Base-by-base conservation (phyloP, 2,797 vertebrate species). In the Etheostoma perlongum region DNA sequence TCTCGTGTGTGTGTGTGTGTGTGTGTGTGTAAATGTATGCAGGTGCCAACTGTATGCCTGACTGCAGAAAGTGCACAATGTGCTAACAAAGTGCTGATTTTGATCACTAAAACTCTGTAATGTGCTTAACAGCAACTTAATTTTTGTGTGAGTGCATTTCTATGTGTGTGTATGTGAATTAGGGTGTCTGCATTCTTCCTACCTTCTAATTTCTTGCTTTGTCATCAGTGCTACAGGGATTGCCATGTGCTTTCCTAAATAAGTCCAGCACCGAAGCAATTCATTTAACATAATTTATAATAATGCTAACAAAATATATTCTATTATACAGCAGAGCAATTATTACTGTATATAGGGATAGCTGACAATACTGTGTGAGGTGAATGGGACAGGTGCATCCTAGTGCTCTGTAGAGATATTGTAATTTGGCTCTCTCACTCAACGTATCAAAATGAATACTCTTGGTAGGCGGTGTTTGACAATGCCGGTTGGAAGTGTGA, bases 1-100 rank as follows among this genome's bases (percentile, higher is more conserved):
- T 23, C 21, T 23, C 21, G 21, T 23, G 21, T 23, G 21, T 23
- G 21, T 23, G 21, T 23, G 21, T 23, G 21, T 23, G 21, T 23
- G 21, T 23, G 21, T 23, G 21, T 23, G 21, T 42, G 23, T 40
- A 19, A 15, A 44, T 44, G 4, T 25, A 18, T 61, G 36, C 48
- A 68, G 62, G 48, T 59, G 33, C 36, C 14, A 13, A 48, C 30
- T 53, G 13, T 30, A 30, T 64, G 19, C 49, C 9, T 46, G 36
- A 18, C 47, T 21, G 27, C 25, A 47, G 15, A 49, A 74, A 53
- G 33, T 74, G 58, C 44, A 63, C 57, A 14, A 12, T 46, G 11
- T 61, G 36, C 67, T 30, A 46, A 72, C 65, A 62, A 71, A 76
- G 54, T 83, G 62, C 69, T 78, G 67, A 80, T 72, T 75, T 72